Evolutionary conservation across 1,140 invertebrate species (phyloP).

Genomic region (Neotoxoptera formosana): DNA sequence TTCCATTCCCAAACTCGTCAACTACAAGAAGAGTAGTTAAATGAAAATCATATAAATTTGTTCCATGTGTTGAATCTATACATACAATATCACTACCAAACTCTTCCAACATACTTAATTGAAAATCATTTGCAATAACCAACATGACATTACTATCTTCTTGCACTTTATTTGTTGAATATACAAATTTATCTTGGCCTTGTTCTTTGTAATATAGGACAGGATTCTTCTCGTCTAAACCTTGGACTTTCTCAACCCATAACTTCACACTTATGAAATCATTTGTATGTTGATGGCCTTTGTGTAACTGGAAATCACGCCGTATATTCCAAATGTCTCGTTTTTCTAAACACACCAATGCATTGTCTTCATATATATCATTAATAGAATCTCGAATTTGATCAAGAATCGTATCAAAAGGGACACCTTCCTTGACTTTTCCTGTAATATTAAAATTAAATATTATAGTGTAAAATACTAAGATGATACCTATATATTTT

Average conservation of each 20-base stretch:
- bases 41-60: constrained; percentile 14
- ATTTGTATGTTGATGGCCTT: constrained; percentile 38
- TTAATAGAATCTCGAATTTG: constrained; percentile 21
- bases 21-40: background rate
- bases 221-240: background rate
- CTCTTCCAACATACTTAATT: too few species aligned
- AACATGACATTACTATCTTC: too few species aligned
- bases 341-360: constrained; percentile 39
- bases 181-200: background rate
- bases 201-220: background rate
- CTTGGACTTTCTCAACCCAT: constrained; percentile 3
- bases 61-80: background rate
- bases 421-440: constrained; percentile 24
- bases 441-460: constrained; percentile 30
- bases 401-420: too few species aligned
- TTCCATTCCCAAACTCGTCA: background rate
- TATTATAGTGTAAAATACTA: background rate
- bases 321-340: constrained; percentile 36
- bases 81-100: background rate
- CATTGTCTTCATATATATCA: constrained; percentile 25
- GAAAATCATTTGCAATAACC: too few species aligned
- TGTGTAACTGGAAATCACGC: constrained; percentile 23
- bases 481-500: too few species aligned
- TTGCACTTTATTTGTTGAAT: background rate
- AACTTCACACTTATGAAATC: constrained; percentile 29